Conservation (phyloP, 2,888 invertebrate genomes). For the Bursaphelenchus okinawaensis region DNA sequence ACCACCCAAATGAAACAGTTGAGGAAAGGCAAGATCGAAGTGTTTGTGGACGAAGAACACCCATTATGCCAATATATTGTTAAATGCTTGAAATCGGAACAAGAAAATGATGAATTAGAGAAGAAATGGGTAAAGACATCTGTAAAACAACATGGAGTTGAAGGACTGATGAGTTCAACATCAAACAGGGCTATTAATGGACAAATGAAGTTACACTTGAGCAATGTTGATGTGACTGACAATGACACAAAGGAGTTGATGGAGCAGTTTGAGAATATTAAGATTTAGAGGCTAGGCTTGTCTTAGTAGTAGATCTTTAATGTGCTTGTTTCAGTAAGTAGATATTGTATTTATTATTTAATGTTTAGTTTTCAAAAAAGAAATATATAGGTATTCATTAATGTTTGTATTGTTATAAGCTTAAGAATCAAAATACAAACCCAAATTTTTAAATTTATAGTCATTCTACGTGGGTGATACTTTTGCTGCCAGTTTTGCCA, state of each 20-base stretch:
- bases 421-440: too few relatives aligned
- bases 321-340: too few relatives aligned
- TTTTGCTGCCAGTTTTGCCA: too few relatives aligned
- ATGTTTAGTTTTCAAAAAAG: too few relatives aligned
- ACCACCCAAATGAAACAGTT: too few relatives aligned
- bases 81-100: not conserved
- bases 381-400: too few relatives aligned
- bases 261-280: not conserved
- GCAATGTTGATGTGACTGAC: not conserved
- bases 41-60: not conserved
- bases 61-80: not conserved
- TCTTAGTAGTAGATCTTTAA: too few relatives aligned
- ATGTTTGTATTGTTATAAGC: too few relatives aligned
- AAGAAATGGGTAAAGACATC: not conserved
- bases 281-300: not conserved
- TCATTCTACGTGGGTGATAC: too few relatives aligned
- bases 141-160: not conserved
- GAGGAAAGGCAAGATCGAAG: not conserved
- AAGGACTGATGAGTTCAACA: not conserved
- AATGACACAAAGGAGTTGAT: not conserved
- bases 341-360: too few relatives aligned
- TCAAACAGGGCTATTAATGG: not conserved
- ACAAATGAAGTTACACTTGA: not conserved
- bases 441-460: too few relatives aligned
- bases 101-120: not conserved